These are phyloP conservation scores for Stichodactyla helianthus DNA, from an alignment of 64 coral and sea anemone genomes.

Conservation along the genomic window DNA sequence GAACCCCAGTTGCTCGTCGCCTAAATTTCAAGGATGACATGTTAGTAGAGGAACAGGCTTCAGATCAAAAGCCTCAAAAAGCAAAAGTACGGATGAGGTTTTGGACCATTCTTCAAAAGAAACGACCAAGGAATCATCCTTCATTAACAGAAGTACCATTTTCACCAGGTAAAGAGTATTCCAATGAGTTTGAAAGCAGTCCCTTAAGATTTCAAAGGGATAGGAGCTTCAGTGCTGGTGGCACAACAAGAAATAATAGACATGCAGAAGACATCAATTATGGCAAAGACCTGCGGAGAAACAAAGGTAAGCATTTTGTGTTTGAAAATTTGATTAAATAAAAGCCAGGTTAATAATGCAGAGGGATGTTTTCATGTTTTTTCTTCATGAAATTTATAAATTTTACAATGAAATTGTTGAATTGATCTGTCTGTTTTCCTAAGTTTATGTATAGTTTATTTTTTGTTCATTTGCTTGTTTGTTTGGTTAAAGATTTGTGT, in stretches of 20 bases:
- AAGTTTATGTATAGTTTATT: no score
- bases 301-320: background rate
- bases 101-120: conserved; percentile 56
- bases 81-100: conserved; percentile 43
- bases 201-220: background rate
- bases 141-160: background rate
- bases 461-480: no score
- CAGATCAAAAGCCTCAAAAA: conserved; percentile 39
- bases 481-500: no score
- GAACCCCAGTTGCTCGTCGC: background rate
- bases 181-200: background rate
- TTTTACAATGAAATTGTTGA: no score
- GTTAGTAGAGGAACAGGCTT: background rate
- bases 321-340: no score
- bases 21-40: conserved; percentile 59
- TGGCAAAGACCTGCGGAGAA: background rate
- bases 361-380: no score
- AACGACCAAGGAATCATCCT: conserved; percentile 27
- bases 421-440: no score
- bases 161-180: conserved; percentile 5
- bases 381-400: no score
- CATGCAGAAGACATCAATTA: background rate
- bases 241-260: background rate
- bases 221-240: conserved; percentile 1
- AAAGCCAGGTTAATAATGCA: no score